phyloP scores from a whole-genome alignment of 2,797 vertebrate genomes.

The Otus scops region DNA sequence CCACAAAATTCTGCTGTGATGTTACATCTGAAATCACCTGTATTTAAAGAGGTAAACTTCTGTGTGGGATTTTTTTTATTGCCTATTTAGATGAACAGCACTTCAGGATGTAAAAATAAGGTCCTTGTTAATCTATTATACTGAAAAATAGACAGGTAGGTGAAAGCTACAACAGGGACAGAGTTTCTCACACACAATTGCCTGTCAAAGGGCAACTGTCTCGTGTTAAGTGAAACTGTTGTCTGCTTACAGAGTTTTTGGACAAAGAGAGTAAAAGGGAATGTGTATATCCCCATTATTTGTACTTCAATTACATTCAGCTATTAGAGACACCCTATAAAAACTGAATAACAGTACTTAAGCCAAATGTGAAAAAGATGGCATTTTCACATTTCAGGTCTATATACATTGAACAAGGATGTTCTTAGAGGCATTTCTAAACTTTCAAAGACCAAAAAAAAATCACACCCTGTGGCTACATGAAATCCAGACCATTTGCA shows the following conservation, averaged over 20 bases:
- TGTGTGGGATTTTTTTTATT: constrained; percentile 11
- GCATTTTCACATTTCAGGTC: background rate
- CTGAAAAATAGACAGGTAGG: constrained; percentile 23
- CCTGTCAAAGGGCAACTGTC: background rate
- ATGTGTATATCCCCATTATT: background rate
- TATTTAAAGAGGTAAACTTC: background rate
- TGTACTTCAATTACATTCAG: background rate
- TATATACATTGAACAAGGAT: background rate
- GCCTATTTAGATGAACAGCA: background rate
- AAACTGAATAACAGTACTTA: background rate
- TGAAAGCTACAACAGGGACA: background rate
- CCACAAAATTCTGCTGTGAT: background rate
- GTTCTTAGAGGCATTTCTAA: background rate
- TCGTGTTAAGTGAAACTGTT: background rate
- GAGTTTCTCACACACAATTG: constrained; percentile 1
- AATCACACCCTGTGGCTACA: background rate
- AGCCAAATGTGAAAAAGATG: background rate
- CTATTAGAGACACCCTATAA: background rate
- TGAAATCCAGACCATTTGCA: background rate
- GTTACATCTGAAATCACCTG: background rate
- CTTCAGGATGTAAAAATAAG: background rate
- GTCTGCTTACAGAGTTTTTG: background rate
- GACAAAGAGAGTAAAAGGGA: background rate
- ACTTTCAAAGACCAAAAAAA: background rate
- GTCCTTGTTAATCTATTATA: background rate